These are phyloP conservation scores for Neofelis nebulosa DNA, from an alignment of 2,113 vertebrate species.

Conservation along the genomic window DNA sequence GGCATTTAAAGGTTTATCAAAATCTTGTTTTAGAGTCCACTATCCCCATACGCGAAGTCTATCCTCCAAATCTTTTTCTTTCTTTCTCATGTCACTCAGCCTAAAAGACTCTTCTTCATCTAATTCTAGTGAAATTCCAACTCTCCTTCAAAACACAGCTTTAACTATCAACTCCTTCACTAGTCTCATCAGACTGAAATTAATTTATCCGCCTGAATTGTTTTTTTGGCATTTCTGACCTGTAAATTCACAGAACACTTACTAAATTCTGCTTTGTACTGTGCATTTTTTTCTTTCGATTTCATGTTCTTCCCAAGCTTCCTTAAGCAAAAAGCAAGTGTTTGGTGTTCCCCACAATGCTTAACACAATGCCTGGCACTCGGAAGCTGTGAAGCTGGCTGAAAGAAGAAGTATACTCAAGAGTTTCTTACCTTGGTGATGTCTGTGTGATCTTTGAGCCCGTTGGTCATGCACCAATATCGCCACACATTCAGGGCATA, in stretches of 20 bases:
- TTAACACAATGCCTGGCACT: neutral
- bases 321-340: neutral
- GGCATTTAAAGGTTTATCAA: neutral
- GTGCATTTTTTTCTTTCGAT: neutral
- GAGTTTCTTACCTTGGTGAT: constrained; percentile 77
- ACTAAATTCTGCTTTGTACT: constrained; percentile 31
- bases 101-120: neutral
- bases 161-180: neutral
- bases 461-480: constrained; percentile 79
- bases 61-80: neutral
- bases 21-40: neutral
- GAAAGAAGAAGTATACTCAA: constrained; percentile 18
- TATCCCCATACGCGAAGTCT: neutral
- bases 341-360: neutral
- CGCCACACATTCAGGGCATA: constrained; percentile 75
- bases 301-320: neutral
- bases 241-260: neutral
- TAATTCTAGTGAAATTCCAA: neutral
- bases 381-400: neutral
- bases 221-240: neutral
- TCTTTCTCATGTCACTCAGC: neutral
- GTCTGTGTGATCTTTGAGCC: constrained; percentile 77
- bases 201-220: neutral
- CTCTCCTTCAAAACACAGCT: neutral
- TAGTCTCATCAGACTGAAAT: constrained; percentile 1